A percentile compares a stretch with the other conserved stretches of the same genome.
Conservation (phyloP, 2,797 vertebrate species). For the Craterocephalus amniculus region DNA sequence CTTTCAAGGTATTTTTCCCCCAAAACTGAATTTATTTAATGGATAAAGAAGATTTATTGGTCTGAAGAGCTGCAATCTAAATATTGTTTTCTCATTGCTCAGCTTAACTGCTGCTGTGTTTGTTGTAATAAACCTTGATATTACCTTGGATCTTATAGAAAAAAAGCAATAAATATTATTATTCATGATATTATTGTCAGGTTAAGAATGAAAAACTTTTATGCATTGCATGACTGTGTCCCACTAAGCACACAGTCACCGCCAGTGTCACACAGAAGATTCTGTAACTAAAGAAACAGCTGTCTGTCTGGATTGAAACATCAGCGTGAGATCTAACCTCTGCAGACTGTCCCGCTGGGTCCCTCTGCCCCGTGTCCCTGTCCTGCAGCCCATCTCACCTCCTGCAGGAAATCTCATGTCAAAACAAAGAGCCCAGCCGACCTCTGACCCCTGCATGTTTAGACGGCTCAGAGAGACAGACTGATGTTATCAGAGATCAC, state of each 20-base stretch:
- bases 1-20: background rate
- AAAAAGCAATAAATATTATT: too few species aligned
- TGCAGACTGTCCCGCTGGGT: slow-evolving; percentile 44
- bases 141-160: too few species aligned
- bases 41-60: background rate
- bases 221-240: background rate
- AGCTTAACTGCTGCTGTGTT: too few species aligned
- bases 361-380: slow-evolving; percentile 14
- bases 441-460: slow-evolving; percentile 73
- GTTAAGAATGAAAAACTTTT: background rate
- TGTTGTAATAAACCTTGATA: too few species aligned
- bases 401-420: slow-evolving; percentile 76
- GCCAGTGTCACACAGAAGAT: slow-evolving; percentile 18
- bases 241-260: background rate
- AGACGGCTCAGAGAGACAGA: slow-evolving; percentile 61
- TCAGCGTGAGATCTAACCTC: slow-evolving; percentile 53
- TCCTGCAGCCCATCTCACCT: slow-evolving; percentile 64
- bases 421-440: slow-evolving; percentile 71
- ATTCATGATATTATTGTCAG: too few species aligned
- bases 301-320: slow-evolving; percentile 70
- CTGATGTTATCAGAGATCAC: slow-evolving; percentile 67
- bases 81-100: too few species aligned
- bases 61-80: background rate
- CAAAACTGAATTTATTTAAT: too few species aligned
- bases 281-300: slow-evolving; percentile 66